Percentiles rank a stretch among this genome's conserved stretches.
Evolutionary conservation across 2,888 invertebrate species (phyloP).

Genomic region (Drosophila neutralis): DNA sequence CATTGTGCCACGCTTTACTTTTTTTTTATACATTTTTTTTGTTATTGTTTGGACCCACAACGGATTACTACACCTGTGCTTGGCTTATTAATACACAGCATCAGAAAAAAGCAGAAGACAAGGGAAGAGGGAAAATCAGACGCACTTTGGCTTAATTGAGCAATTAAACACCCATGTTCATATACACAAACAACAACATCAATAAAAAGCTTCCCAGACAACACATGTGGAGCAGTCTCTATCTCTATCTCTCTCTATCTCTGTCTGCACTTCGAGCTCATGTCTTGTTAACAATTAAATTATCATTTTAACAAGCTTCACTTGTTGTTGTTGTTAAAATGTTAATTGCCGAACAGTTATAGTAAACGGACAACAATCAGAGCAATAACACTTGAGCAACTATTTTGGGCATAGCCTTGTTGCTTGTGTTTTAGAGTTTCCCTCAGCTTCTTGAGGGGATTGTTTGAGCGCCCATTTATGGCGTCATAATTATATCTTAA

Average conservation of each 20-base stretch:
- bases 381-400: slow-evolving; percentile 60
- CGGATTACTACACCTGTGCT: slow-evolving; percentile 75
- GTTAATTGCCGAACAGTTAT: slow-evolving; percentile 83
- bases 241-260: neutral
- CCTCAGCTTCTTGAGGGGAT: slow-evolving; percentile 28
- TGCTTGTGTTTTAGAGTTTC: slow-evolving; percentile 24
- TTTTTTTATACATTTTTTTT: slow-evolving; percentile 13
- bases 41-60: slow-evolving; percentile 19
- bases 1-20: slow-evolving; percentile 43
- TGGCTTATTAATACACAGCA: slow-evolving; percentile 51
- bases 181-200: slow-evolving; percentile 49
- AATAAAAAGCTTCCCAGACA: slow-evolving; percentile 69
- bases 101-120: slow-evolving; percentile 31
- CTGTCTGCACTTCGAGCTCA: slow-evolving; percentile 42
- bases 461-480: slow-evolving; percentile 42
- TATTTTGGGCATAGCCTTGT: slow-evolving; percentile 76
- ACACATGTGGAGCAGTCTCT: slow-evolving; percentile 72
- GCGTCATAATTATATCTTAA: slow-evolving; percentile 66
- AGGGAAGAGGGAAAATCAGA: slow-evolving; percentile 34
- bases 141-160: slow-evolving; percentile 81
- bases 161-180: slow-evolving; percentile 81
- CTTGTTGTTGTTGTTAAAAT: slow-evolving; percentile 70
- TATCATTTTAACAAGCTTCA: slow-evolving; percentile 82
- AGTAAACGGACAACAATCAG: slow-evolving; percentile 75
- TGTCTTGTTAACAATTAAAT: slow-evolving; percentile 82